Percentiles rank a stretch among this genome's conserved stretches.
Evolutionary conservation across 2,888 invertebrate genomes (phyloP).

Genomic region (Drosophila paramelanica): DNA sequence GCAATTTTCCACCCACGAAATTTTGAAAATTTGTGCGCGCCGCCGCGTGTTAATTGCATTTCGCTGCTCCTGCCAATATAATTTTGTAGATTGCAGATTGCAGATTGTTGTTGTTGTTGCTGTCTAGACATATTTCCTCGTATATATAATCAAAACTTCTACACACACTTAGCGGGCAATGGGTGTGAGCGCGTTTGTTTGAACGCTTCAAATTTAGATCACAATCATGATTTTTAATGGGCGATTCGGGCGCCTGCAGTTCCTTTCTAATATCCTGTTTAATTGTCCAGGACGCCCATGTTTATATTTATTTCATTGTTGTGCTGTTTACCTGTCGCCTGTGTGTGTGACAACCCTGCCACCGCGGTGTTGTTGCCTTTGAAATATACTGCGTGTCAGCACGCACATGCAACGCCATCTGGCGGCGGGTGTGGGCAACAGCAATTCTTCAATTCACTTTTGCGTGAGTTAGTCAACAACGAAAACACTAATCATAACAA

Average conservation of each 20-base stretch:
- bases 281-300: constrained; percentile 41
- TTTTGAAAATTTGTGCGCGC: neutral
- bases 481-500: constrained; percentile 30
- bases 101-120: constrained; percentile 24
- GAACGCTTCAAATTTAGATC: constrained; percentile 47
- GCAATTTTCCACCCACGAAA: constrained; percentile 34
- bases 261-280: constrained; percentile 66
- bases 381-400: constrained; percentile 42
- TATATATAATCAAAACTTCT: constrained; percentile 35
- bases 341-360: constrained; percentile 1
- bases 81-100: neutral
- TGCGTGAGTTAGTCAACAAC: constrained; percentile 54
- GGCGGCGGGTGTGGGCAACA: too few relatives aligned
- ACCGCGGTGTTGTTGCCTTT: too few relatives aligned
- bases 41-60: constrained; percentile 50
- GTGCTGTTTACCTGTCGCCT: constrained; percentile 6
- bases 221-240: constrained; percentile 49
- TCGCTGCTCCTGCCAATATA: constrained; percentile 13
- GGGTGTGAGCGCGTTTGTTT: constrained; percentile 11
- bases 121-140: constrained; percentile 71
- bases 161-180: neutral
- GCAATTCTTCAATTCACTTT: constrained; percentile 16
- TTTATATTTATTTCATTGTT: neutral
- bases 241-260: constrained; percentile 29
- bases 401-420: constrained; percentile 32